Base-by-base conservation (phyloP, 2,113 vertebrate species). In the Nibea albiflora region DNA sequence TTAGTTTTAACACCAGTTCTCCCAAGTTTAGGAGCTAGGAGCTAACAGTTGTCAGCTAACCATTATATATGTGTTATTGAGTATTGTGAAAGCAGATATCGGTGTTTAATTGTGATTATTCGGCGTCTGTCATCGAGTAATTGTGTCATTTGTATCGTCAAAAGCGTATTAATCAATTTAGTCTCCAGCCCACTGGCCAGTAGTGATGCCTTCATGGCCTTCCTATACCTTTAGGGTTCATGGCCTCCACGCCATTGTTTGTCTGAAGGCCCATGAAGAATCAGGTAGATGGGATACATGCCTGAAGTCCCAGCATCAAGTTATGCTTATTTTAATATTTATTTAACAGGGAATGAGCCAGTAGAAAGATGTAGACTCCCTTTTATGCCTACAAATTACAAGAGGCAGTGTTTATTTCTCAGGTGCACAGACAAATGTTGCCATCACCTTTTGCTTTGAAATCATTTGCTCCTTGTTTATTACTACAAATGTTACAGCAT, bases 161-260 rank as follows among this genome's bases (percentile, higher is more conserved):
- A 67, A 39, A 42, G 9, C 17, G 2, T 8, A 4, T 54, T 47
- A 26, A 66, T 67, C 19, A 24, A 42, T 74, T 0, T 10, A 31
- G 19, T 39, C 35, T 5, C 64, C 60, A 69, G 14, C n/a, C 65
- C 67, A 69, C 72, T 56, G 67, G 20, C 10, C n/a, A 73, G 62
- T 47, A 54, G 80, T 66, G 79, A 85, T 89, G 81, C 49, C 57
- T 89, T 54, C 60, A 54, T 90, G 91, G 92, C 90, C 88, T 90
- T 75, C 35, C 79, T 69, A 39, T 68, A 77, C 73, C 72, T 86
- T 44, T 24, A 73, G 80, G 86, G 90, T 92, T 92, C 88, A 88
- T 90, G 91, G 92, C 87, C 85, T 92, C 63, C 88, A 83, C 90
- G 92, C 93, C 89, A 93, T 93, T 94, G 92, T 94, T 92, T 85